These are phyloP conservation scores for Pseudonaja textilis DNA, from an alignment of 2,113 vertebrate species.

Conservation along the genomic window DNA sequence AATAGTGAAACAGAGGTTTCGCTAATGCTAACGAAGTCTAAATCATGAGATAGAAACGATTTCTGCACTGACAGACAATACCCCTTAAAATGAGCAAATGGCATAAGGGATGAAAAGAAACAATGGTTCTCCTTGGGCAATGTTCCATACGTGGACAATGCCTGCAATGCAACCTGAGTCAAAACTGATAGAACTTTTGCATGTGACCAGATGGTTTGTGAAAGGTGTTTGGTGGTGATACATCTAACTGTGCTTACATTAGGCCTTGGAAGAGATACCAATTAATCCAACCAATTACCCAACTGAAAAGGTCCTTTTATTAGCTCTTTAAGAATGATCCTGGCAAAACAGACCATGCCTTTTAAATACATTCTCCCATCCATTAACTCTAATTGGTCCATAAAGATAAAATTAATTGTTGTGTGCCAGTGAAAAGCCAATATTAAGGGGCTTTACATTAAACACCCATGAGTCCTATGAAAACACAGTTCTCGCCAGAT, in stretches of 20 bases:
- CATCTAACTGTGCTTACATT: slow-evolving; percentile 34
- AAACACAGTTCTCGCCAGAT: slow-evolving; percentile 39
- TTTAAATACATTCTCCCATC: slow-evolving; percentile 43
- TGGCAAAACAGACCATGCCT: slow-evolving; percentile 39
- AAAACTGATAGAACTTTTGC: slow-evolving; percentile 11
- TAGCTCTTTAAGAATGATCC: slow-evolving; percentile 46
- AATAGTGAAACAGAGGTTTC: not conserved
- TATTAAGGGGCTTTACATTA: slow-evolving; percentile 50
- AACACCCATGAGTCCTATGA: slow-evolving; percentile 28
- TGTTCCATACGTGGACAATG: slow-evolving; percentile 19
- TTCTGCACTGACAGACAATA: not conserved
- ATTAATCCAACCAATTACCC: slow-evolving; percentile 49
- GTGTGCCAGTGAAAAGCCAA: slow-evolving; percentile 42
- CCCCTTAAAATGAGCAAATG: not conserved
- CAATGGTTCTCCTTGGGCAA: not conserved
- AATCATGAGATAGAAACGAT: not conserved
- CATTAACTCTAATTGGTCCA: slow-evolving; percentile 57
- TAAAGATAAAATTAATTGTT: slow-evolving; percentile 58
- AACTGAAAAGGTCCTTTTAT: slow-evolving; percentile 41
- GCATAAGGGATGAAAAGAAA: not conserved
- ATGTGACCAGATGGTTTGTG: not conserved
- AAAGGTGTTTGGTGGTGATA: slow-evolving; percentile 23
- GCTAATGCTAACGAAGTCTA: not conserved
- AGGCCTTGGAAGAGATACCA: slow-evolving; percentile 36
- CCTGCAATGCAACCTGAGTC: not conserved